Evolutionary conservation across 2,888 invertebrate species (phyloP), one percentile per base, ranked within the genome.

Genomic region (Siphlonurus alternatus): DNA sequence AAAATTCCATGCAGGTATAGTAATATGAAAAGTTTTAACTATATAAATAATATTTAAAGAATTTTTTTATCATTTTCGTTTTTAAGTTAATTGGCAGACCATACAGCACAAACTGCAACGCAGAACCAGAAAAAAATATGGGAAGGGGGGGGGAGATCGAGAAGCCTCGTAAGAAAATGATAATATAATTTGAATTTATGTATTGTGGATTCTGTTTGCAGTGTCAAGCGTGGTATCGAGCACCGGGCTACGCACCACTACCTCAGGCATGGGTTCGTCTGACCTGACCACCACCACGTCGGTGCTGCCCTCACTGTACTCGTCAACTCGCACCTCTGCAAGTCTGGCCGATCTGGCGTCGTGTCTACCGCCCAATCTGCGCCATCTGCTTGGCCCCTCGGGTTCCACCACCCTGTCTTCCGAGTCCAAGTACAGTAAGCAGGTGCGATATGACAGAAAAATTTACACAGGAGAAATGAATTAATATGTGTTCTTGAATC

Each of bases 291-390:
- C 68, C 51, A 70, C 71, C 7, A 56, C 56, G 7, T 56, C 56
- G n/a, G 56, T 22, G 56, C 7, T 71, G 23, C 69, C 71, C 51
- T 71, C 73, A 66, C 69, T 72, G 65, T 71, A 72, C 65, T 70
- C 71, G 64, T 56, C 56, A 22, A 5, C 56, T n/a, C n/a, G 56
- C n/a, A 56, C 56, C 5, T 69, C 69, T 66, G 70, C 70, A 62
- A 71, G 70, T 66, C 68, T 73, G 67, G 70, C 73, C 59, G 75
- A 75, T 67, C 68, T 76, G 59, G 75, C 74, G 38, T 74, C 75
- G 7, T 74, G 74, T 67, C 70, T 76, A 64, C 76, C 76, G n/a
- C 76, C 76, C n/a, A 75, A 76, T 67, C 70, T 76, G 51, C 69
- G 75, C 53, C 75, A 75, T 66, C 70, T 76, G n/a, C 70, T 76